These are phyloP conservation scores for Zophobas atratus DNA, from an alignment of 1,140 invertebrate genomes.

Conservation along the genomic window DNA sequence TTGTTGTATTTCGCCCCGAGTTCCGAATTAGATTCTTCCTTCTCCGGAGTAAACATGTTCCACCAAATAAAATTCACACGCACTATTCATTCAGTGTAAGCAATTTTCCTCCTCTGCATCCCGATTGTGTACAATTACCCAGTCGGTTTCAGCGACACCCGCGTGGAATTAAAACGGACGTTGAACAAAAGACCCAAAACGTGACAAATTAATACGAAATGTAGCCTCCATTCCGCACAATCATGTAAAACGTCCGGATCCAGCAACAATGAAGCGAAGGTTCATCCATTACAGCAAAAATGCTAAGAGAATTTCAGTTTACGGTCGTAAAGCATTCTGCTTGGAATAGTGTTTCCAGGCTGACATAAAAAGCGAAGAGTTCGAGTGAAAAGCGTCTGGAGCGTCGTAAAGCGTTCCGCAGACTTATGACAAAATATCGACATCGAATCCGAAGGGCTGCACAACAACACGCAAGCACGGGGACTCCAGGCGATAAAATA, in stretches of 20 bases:
- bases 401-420: slow-evolving; percentile 16
- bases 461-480: slow-evolving; percentile 1
- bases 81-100: no score
- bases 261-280: slow-evolving; percentile 5
- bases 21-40: no score
- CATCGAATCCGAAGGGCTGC: slow-evolving; percentile 1
- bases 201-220: slow-evolving; percentile 5
- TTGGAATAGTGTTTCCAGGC: slow-evolving; percentile 12
- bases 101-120: no score
- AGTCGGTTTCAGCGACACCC: no score
- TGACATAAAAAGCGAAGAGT: slow-evolving; percentile 12
- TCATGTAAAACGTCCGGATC: slow-evolving; percentile 5
- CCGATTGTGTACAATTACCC: no score
- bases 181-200: slow-evolving; percentile 5
- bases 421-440: slow-evolving; percentile 23
- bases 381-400: slow-evolving; percentile 18
- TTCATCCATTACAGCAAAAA: slow-evolving; percentile 14
- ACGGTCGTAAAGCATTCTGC: slow-evolving; percentile 26
- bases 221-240: neutral
- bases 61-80: no score
- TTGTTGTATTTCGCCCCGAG: no score
- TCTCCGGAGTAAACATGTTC: no score
- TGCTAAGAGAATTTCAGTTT: slow-evolving; percentile 22
- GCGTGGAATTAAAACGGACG: neutral
- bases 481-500: slow-evolving; percentile 10